These are phyloP conservation scores for Magallana ariakensis DNA, from an alignment of 1,140 invertebrate genomes.

Conservation along the genomic window DNA sequence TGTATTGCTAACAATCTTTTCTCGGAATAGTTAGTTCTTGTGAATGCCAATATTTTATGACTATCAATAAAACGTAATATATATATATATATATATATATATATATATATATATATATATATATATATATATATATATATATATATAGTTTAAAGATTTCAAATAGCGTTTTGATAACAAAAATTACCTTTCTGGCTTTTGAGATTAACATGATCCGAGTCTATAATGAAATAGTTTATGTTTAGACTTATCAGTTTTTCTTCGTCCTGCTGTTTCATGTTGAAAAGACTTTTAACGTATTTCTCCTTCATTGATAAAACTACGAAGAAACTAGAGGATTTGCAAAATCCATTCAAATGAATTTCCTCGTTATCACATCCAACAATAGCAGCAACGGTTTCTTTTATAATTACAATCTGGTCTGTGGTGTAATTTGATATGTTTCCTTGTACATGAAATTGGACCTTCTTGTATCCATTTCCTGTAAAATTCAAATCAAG, in stretches of 20 bases:
- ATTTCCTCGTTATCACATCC: not conserved
- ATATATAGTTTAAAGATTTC: too few species aligned
- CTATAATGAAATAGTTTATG: not conserved
- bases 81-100: too few species aligned
- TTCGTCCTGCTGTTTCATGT: not conserved
- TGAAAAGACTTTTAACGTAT: not conserved
- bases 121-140: too few species aligned
- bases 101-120: too few species aligned
- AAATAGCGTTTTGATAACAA: too few species aligned
- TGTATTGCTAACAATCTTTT: too few species aligned
- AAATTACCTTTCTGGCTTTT: too few species aligned
- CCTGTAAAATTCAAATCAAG: not conserved
- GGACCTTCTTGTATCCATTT: not conserved
- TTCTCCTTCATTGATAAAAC: not conserved
- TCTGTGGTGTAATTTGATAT: not conserved
- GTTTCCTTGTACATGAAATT: not conserved
- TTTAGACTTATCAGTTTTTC: not conserved
- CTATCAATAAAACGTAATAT: too few species aligned
- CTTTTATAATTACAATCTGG: not conserved
- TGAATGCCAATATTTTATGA: too few species aligned
- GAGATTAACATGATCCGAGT: too few species aligned
- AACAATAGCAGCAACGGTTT: not conserved
- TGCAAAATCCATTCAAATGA: not conserved
- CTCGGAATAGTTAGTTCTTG: too few species aligned
- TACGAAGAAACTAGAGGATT: not conserved